These are phyloP conservation scores for Morinoia aosen DNA, from an alignment of 2,888 invertebrate genomes.

Conservation along the genomic window DNA sequence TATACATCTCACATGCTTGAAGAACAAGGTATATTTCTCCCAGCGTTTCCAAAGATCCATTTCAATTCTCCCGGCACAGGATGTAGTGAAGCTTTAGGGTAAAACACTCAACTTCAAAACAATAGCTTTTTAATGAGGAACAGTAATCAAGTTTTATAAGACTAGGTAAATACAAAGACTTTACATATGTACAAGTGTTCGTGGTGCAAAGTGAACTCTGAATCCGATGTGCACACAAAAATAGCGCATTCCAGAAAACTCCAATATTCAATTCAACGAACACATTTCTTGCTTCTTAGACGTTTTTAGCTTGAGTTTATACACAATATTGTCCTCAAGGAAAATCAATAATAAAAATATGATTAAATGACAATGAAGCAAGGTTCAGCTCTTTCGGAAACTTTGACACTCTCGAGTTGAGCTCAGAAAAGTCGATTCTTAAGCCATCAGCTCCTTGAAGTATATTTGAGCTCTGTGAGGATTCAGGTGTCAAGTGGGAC, in stretches of 20 bases:
- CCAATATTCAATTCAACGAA: background rate
- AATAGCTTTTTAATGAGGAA: background rate
- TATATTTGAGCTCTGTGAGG: too few species aligned
- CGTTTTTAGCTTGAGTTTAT: background rate
- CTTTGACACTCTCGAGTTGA: background rate
- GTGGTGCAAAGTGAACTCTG: background rate
- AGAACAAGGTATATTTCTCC: background rate
- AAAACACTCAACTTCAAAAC: background rate
- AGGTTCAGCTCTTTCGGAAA: background rate
- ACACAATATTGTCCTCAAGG: background rate
- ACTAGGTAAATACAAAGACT: background rate
- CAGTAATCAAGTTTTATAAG: background rate
- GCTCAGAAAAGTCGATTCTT: too few species aligned
- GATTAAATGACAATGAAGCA: background rate
- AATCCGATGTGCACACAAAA: background rate
- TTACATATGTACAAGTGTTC: background rate
- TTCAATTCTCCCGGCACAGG: background rate
- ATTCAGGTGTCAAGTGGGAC: too few species aligned
- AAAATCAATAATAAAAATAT: background rate
- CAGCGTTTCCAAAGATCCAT: background rate
- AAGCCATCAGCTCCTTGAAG: too few species aligned
- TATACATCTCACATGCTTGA: background rate
- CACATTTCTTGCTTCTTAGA: background rate
- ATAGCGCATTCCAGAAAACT: background rate
- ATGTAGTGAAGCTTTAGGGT: background rate